Evolutionary conservation across 1,140 invertebrate species (phyloP).

Genomic region (Hyles euphorbiae): DNA sequence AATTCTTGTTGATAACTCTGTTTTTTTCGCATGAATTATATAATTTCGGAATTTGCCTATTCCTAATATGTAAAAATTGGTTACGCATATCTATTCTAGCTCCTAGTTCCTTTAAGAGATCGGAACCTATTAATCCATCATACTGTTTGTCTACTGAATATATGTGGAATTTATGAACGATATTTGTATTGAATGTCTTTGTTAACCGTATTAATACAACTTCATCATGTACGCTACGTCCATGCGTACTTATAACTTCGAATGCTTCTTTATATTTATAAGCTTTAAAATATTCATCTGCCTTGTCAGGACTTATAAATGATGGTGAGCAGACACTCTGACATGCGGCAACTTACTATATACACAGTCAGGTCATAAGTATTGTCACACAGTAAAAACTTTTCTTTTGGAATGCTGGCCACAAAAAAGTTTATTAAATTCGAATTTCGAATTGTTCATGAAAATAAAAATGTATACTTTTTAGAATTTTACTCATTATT

Average conservation of each 20-base stretch:
- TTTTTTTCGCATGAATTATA: constrained; percentile 13
- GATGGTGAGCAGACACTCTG: constrained; percentile 5
- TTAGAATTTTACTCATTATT: too few species aligned
- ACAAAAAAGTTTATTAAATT: too few species aligned
- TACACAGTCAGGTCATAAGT: too few species aligned
- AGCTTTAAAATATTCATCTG: constrained; percentile 4
- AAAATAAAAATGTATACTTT: too few species aligned
- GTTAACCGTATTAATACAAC: constrained; percentile 3
- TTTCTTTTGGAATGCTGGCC: too few species aligned
- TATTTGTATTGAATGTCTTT: constrained; percentile 3
- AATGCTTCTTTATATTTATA: constrained; percentile 11
- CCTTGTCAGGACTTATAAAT: constrained; percentile 11
- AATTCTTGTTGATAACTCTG: not conserved
- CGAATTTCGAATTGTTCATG: too few species aligned
- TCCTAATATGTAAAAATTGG: constrained; percentile 14
- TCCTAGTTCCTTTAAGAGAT: constrained; percentile 25
- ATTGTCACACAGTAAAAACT: too few species aligned
- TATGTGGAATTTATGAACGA: constrained; percentile 12
- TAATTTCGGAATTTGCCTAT: constrained; percentile 16
- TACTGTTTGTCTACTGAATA: constrained; percentile 24
- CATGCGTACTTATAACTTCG: constrained; percentile 11
- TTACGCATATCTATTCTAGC: constrained; percentile 26
- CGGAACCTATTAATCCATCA: constrained; percentile 30
- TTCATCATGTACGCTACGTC: constrained; percentile 5
- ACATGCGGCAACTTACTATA: constrained; percentile 15